These are phyloP conservation scores for Hyaena hyaena DNA, from an alignment of 2,113 vertebrate genomes.

Conservation along the genomic window DNA sequence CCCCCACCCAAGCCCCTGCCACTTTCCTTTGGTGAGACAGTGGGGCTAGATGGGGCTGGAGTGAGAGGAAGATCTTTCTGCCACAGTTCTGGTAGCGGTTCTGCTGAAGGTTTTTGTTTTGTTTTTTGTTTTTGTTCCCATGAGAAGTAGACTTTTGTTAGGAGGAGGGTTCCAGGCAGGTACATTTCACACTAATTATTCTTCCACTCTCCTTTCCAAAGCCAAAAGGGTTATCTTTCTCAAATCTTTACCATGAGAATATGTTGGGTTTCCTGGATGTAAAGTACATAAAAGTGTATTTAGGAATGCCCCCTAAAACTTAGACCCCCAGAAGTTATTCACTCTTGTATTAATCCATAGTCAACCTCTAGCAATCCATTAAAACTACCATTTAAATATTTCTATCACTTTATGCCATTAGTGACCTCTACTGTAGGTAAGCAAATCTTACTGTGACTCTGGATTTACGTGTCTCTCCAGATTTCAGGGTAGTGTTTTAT, in stretches of 20 bases:
- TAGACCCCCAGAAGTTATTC: background rate
- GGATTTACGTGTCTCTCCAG: background rate
- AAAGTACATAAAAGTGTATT: background rate
- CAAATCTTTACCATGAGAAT: background rate
- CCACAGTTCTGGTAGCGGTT: background rate
- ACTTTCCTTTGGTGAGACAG: background rate
- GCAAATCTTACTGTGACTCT: background rate
- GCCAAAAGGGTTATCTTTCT: background rate
- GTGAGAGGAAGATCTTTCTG: background rate
- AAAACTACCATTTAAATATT: background rate
- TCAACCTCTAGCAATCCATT: background rate
- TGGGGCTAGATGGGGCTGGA: background rate
- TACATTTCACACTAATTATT: background rate
- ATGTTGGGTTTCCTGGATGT: background rate
- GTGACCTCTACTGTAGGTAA: background rate
- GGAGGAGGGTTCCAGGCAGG: background rate
- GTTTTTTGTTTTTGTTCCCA: background rate
- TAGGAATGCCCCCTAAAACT: background rate
- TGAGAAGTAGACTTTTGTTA: background rate
- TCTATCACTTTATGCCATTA: background rate
- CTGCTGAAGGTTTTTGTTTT: background rate
- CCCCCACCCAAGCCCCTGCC: background rate
- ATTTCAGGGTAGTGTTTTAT: background rate
- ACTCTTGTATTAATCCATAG: background rate
- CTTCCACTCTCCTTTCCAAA: background rate